These are phyloP conservation scores for Chrysolina americana DNA, from an alignment of 2,888 invertebrate genomes.

Conservation along the genomic window DNA sequence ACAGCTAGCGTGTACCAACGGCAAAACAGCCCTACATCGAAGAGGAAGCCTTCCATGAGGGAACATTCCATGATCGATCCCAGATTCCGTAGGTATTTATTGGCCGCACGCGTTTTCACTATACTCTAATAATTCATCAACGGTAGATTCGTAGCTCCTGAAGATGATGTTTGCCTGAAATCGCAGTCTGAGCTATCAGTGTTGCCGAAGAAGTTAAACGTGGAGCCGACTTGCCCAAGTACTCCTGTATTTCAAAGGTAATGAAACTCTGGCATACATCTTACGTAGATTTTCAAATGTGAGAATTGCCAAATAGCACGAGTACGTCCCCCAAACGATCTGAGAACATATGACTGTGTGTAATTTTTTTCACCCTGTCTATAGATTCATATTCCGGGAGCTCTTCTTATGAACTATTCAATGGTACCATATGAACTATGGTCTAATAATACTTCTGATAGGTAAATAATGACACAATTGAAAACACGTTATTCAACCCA, in stretches of 20 bases:
- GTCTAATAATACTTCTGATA: too few relatives aligned
- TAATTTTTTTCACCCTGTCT: too few relatives aligned
- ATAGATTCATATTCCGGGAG: too few relatives aligned
- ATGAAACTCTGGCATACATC: too few relatives aligned
- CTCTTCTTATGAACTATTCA: too few relatives aligned
- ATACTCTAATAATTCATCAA: slow-evolving; percentile 1
- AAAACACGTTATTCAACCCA: too few relatives aligned
- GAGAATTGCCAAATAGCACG: too few relatives aligned
- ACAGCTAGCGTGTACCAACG: slow-evolving; percentile 34
- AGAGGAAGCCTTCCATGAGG: slow-evolving; percentile 27
- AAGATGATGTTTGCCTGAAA: slow-evolving; percentile 27
- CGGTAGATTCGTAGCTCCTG: slow-evolving; percentile 34
- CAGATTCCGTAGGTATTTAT: slow-evolving; percentile 45
- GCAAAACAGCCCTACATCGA: slow-evolving; percentile 9
- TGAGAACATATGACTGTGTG: too few relatives aligned
- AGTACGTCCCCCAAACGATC: too few relatives aligned
- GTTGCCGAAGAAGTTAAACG: slow-evolving; percentile 25
- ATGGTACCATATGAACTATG: too few relatives aligned
- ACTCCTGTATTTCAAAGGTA: slow-evolving; percentile 44
- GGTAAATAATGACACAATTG: too few relatives aligned
- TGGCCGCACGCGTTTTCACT: not conserved
- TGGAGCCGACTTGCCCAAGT: slow-evolving; percentile 30
- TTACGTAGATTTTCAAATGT: too few relatives aligned
- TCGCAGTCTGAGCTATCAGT: slow-evolving; percentile 37
- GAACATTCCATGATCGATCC: slow-evolving; percentile 35